Base-by-base conservation (phyloP, 1,140 invertebrate genomes). In the Euwallacea similis region DNA sequence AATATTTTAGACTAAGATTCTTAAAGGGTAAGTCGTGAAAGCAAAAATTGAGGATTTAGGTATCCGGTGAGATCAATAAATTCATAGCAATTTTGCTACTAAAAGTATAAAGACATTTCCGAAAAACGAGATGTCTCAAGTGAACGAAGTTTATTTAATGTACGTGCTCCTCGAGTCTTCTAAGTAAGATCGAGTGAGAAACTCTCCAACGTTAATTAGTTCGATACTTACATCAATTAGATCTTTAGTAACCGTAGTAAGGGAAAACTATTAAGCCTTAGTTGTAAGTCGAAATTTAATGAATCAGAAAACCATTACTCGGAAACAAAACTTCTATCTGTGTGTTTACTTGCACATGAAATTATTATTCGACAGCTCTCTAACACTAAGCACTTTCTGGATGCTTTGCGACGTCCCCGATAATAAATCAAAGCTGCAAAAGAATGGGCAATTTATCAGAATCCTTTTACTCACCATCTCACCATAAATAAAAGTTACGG, bases 391-490 rank as follows among this genome's bases (percentile, higher is more conserved):
- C 54, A 56, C 16, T 56, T 56, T 56, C 16, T 56, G 54, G 9
- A 15, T n/a, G 21, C 4, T 33, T 33, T 33, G 21, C 21, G 7
- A 21, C 54, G 9, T 56, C 13, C 13, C 9, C 13, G 16, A 3
- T 21, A 16, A 56, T 61, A 61, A 61, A 61, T 61, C 59, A 61
- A 43, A 61, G 59, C 59, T 11, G 42, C 59, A 43, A 3, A 41
- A 61, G n/a, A 61, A 61, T 41, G 21, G 59, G 59, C 15, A 61
- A 61, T 61, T 61, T 61, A 61, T 61, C 42, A 43, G 59, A 61
- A 61, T 61, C 59, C 59, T 42, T 43, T 61, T 61, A 61, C 59
- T 61, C 42, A 43, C 59, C 33, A 61, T 16, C 11, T 61, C 42
- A 43, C 59, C 59, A 61, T 61, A 61, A 61, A 61, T 61, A 61